Percentiles rank a stretch among this genome's conserved stretches.
These are phyloP conservation scores for Volucella zonaria DNA, from an alignment of 2,888 invertebrate genomes.

Conservation along the genomic window DNA sequence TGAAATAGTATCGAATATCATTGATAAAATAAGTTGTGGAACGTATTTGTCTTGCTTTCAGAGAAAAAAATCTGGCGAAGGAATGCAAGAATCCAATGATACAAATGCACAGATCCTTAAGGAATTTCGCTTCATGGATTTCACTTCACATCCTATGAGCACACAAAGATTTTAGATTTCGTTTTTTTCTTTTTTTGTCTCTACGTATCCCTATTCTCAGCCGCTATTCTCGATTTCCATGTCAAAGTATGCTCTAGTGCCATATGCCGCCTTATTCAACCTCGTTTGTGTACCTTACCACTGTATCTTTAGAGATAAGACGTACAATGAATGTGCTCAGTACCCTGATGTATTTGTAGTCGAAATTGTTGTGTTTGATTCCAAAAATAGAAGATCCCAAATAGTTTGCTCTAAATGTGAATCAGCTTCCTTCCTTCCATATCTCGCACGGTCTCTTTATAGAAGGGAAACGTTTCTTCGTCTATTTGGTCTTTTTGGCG, in stretches of 20 bases:
- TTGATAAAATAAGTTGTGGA: slow-evolving; percentile 53
- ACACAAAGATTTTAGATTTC: slow-evolving; percentile 1
- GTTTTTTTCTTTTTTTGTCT: background rate
- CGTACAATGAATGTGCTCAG: slow-evolving; percentile 24
- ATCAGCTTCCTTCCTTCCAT: slow-evolving; percentile 58
- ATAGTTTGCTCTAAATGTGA: slow-evolving; percentile 50
- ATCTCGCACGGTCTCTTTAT: slow-evolving; percentile 4
- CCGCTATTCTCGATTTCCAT: slow-evolving; percentile 34
- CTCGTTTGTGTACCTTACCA: slow-evolving; percentile 10
- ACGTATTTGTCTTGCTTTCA: slow-evolving; percentile 1
- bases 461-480: background rate
- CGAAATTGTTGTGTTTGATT: slow-evolving; percentile 13
- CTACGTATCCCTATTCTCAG: slow-evolving; percentile 14
- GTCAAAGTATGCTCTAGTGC: slow-evolving; percentile 33
- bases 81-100: slow-evolving; percentile 32
- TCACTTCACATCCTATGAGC: slow-evolving; percentile 9
- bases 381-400: slow-evolving; percentile 58
- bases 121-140: slow-evolving; percentile 22
- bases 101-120: slow-evolving; percentile 29
- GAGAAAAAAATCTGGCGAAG: slow-evolving; percentile 31
- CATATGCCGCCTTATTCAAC: background rate
- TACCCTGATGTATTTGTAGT: background rate
- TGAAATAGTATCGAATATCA: slow-evolving; percentile 64
- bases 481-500: slow-evolving; percentile 17
- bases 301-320: slow-evolving; percentile 50